Evolutionary conservation across 2,113 vertebrate genomes (phyloP).

Genomic region (Ovis aries): ARS-UI_Ramb_v3.0 NC_056080.1:94799501-94800000

Average conservation of each 20-base stretch:
- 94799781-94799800: neutral
- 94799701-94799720: neutral
- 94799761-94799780: neutral
- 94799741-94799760: neutral
- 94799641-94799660: neutral
- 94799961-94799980: neutral
- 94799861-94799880: neutral
- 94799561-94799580: neutral
- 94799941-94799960: neutral
- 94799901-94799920: neutral
- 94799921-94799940: neutral
- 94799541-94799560: neutral
- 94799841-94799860: neutral
- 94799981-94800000: neutral
- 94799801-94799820: neutral
- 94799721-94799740: neutral
- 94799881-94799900: neutral
- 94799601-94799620: neutral
- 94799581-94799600: neutral
- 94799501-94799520: neutral
- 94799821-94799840: neutral
- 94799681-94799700: neutral
- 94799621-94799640: neutral
- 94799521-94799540: neutral
- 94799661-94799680: neutral